Base-by-base conservation (phyloP, 2,797 vertebrate genomes). In the Hipposideros larvatus region DNA sequence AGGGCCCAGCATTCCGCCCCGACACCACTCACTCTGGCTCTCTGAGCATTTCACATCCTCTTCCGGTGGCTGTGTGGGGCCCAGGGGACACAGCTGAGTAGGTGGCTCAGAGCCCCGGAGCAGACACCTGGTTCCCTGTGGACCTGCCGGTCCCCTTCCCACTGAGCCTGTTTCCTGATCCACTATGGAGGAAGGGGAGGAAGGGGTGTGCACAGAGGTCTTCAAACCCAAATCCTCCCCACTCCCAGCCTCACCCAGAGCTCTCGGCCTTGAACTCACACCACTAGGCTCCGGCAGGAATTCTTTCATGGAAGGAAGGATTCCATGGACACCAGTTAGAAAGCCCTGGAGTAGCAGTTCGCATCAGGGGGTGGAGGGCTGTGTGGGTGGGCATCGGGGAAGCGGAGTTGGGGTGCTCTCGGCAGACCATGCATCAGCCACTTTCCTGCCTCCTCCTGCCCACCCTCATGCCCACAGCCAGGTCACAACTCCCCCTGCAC, bases 11-110 rank as follows among this genome's bases (percentile, higher is more conserved):
- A n/a, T 55, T n/a, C 41, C 11, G 0, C 46, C 51, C 77, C 31
- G 41, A 15, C 18, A 0, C 48, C 77, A 4, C 24, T 46, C 2
- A 1, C 11, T 41, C 53, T 8, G 53, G 63, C 31, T 37, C 13
- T 26, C 41, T 0, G n/a, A 77, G 82, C 10, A 4, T 51, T 75
- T 90, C 95, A 96, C 93, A 95, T 88, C 95, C 95, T 93, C 65
- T 97, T 94, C 89, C 46, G 75, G 94, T 70, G 91, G 92, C 79
- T 93, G 57, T 87, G 87, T 77, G 73, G 66, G 90, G 31, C 4
- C 2, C 73, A 15, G 82, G 78, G 93, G 55, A 46, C 85, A 26
- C 11, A 7, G 91, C 55, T 19, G 66, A 77, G n/a, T 48, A 16
- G 53, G 84, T 34, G 1, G 78, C 78, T 68, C 14, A 4, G 68